Base-by-base conservation (phyloP, 2,888 invertebrate species). In the Synergus itoensis region DNA sequence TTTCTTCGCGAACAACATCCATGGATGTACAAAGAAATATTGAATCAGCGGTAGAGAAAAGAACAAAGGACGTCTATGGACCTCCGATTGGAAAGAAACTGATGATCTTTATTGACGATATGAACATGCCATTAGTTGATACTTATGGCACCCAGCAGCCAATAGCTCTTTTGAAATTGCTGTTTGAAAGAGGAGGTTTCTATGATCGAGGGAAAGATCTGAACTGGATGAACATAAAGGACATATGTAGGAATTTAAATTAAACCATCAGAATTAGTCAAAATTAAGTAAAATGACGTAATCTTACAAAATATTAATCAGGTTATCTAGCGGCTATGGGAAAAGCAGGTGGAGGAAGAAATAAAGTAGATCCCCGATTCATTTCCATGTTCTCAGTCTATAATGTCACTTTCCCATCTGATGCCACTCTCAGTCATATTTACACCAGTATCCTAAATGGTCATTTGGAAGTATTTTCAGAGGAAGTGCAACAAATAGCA, bases 81-180 rank as follows among this genome's bases (percentile, higher is more conserved):
- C 98, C 98, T 53, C 96, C 98, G 0, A 94, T 97, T 80, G 98
- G 98, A 48, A 98, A 98, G 92, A 96, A 96, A 88, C 94, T 98
- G 90, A 94, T 98, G 57, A 95, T 97, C 83, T 99, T 98, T 89
- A 96, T 98, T 84, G 98, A 99, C 89, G 98, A 99, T 89, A 96
- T 98, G 96, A 98, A 98, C 90, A 98, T 98, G 98, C 98, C 98
- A 48, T 94, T 96, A 92, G 96, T 96, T 67, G 97, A 97, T 89
- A 95, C 94, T 0, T 98, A 98, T 90, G 98, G 98, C 0, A 98
- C 98, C 0, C 98, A 98, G 89, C 98, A 98, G 89, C 98, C 98
- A 0, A 97, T 98, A 85, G 98, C 98, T 0, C 92, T 98, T 57
- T 92, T 99, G n/a, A 98, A 98, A 91, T 93, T 98, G 14, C 92